phyloP scores from a whole-genome alignment of 1,140 invertebrate species.

The Achatina immaculata region DNA sequence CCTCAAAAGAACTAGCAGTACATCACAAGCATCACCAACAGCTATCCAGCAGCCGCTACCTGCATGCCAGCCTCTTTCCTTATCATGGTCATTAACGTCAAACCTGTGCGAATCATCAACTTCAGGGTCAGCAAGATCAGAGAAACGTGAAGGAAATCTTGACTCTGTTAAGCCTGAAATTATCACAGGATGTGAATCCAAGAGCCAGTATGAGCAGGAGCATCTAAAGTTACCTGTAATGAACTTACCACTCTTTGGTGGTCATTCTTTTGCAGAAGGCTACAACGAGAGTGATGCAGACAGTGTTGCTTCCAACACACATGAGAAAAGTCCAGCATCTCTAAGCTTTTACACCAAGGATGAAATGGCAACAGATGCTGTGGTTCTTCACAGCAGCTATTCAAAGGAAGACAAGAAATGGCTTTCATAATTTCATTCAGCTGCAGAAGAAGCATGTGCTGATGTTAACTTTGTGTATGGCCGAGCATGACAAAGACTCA shows the following conservation, averaged over 20 bases:
- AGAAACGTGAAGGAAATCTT: not conserved
- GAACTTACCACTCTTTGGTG: too few relatives aligned
- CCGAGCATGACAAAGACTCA: too few relatives aligned
- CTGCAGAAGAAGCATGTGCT: too few relatives aligned
- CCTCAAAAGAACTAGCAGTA: not conserved
- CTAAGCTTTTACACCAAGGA: not conserved
- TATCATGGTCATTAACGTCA: not conserved
- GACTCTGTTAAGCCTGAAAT: not conserved
- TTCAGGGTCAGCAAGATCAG: not conserved
- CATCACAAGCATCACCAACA: not conserved
- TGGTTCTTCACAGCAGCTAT: not conserved
- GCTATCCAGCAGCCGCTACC: not conserved
- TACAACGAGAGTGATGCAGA: too few relatives aligned
- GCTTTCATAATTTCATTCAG: too few relatives aligned
- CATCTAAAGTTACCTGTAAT: too few relatives aligned
- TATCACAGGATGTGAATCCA: not conserved
- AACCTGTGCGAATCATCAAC: not conserved
- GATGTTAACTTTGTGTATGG: too few relatives aligned
- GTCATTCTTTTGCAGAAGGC: too few relatives aligned
- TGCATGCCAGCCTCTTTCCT: not conserved
- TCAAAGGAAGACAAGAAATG: not conserved
- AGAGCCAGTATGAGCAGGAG: not conserved
- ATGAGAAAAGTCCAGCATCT: not conserved
- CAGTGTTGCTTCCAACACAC: too few relatives aligned
- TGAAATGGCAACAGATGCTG: not conserved